These are phyloP conservation scores for Protonemura montana DNA, from an alignment of 2,888 invertebrate genomes.

Conservation along the genomic window DNA sequence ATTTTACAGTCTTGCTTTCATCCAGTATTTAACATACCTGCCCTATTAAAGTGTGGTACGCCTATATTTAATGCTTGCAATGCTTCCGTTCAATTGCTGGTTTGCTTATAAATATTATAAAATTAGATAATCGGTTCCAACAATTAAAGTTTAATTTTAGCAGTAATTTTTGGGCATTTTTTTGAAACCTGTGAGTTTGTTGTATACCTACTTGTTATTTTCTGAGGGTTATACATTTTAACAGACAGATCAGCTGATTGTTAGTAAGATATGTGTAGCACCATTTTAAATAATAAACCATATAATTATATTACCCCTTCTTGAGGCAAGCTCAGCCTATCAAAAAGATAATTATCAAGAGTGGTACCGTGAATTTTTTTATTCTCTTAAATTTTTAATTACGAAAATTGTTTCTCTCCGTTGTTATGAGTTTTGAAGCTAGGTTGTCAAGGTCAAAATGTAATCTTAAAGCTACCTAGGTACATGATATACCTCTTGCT, in stretches of 20 bases:
- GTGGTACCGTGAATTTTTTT: constrained; percentile 2
- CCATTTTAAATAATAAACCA: not conserved
- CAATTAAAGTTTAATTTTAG: too few relatives aligned
- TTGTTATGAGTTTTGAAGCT: not conserved
- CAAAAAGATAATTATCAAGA: constrained; percentile 7
- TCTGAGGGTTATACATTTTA: too few relatives aligned
- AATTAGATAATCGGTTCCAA: too few relatives aligned
- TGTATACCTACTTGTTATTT: too few relatives aligned
- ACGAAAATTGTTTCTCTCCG: constrained; percentile 13
- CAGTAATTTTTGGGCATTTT: too few relatives aligned
- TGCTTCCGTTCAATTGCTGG: too few relatives aligned
- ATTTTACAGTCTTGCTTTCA: too few relatives aligned
- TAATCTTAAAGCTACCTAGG: not conserved
- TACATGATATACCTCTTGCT: not conserved
- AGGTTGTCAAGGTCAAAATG: constrained; percentile 8
- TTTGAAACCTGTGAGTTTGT: too few relatives aligned
- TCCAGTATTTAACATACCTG: not conserved
- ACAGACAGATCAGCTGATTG: too few relatives aligned
- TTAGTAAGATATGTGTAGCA: too few relatives aligned
- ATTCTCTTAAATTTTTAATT: constrained; percentile 3
- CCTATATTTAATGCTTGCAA: not conserved
- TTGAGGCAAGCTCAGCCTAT: not conserved
- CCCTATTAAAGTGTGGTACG: not conserved
- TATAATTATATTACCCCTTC: not conserved
- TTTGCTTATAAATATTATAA: too few relatives aligned